phyloP scores from a whole-genome alignment of 1,140 invertebrate genomes.

The Zaprionus taronus region DNA sequence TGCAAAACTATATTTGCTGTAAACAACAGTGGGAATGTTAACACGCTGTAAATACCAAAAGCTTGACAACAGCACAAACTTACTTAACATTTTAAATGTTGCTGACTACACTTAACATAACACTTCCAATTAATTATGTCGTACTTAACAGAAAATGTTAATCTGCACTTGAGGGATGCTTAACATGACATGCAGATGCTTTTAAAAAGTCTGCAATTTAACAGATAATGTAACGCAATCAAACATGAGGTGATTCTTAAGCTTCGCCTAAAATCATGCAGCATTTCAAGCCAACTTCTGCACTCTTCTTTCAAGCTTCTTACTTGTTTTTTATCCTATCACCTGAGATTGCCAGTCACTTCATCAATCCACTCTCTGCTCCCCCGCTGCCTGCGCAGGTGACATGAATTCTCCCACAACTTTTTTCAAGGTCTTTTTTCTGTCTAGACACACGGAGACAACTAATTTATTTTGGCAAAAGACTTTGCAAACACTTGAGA shows the following conservation, averaged over 20 bases:
- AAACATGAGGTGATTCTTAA: neutral
- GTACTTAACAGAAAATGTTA: neutral
- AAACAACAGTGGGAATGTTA: neutral
- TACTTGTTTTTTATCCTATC: neutral
- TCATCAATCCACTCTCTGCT: neutral
- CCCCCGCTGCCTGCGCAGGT: neutral
- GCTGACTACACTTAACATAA: neutral
- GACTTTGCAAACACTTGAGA: slow-evolving; percentile 46
- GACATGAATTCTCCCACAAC: slow-evolving; percentile 51
- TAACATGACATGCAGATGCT: neutral
- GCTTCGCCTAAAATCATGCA: neutral
- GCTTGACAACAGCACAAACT: too few species aligned
- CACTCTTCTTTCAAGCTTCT: neutral
- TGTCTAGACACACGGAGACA: slow-evolving; percentile 58
- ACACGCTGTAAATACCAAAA: too few species aligned
- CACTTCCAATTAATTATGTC: neutral
- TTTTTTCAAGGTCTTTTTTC: slow-evolving; percentile 62
- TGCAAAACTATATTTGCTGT: neutral
- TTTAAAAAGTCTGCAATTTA: neutral
- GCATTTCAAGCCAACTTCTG: neutral
- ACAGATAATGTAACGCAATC: neutral
- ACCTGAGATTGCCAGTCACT: neutral
- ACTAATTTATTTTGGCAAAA: slow-evolving; percentile 64
- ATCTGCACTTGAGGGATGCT: neutral
- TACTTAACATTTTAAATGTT: too few species aligned